Percentiles rank a stretch among this genome's conserved stretches.
phyloP scores from a whole-genome alignment of 2,888 invertebrate genomes.

The Thereva nobilitata region DNA sequence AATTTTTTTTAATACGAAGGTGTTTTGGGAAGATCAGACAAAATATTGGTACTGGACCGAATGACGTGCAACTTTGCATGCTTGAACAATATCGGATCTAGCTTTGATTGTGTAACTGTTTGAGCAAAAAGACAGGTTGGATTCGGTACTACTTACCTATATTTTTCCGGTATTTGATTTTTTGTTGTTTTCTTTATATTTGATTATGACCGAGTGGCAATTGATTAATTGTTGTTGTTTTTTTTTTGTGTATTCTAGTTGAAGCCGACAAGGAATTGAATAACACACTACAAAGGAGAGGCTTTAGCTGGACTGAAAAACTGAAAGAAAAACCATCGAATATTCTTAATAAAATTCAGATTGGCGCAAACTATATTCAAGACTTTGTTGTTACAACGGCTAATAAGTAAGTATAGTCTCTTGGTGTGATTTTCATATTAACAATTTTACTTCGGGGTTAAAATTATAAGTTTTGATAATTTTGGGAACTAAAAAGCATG shows the following conservation, averaged over 20 bases:
- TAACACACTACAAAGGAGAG: slow-evolving; percentile 51
- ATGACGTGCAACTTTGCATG: slow-evolving; percentile 7
- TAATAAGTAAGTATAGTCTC: slow-evolving; percentile 51
- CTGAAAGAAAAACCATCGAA: slow-evolving; percentile 56
- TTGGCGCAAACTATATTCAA: slow-evolving; percentile 54
- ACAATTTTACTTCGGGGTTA: no score
- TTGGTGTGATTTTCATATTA: neutral
- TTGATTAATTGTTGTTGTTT: neutral
- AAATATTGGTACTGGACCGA: no score
- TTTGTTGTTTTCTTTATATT: neutral
- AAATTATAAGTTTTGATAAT: no score
- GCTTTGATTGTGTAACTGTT: slow-evolving; percentile 10
- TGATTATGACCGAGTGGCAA: neutral
- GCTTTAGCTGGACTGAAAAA: slow-evolving; percentile 52
- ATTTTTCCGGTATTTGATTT: neutral
- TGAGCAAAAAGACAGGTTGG: neutral
- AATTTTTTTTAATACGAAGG: no score
- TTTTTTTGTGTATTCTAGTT: slow-evolving; percentile 45
- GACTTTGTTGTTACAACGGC: slow-evolving; percentile 54
- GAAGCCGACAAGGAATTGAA: slow-evolving; percentile 56
- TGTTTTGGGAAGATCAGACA: no score
- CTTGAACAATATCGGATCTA: slow-evolving; percentile 2
- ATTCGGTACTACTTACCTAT: slow-evolving; percentile 2
- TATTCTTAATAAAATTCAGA: slow-evolving; percentile 56
- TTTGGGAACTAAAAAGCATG: no score